Evolutionary conservation across 2,888 invertebrate species (phyloP), one percentile per base, ranked within the genome.

Genomic region (Autographa pulchrina): DNA sequence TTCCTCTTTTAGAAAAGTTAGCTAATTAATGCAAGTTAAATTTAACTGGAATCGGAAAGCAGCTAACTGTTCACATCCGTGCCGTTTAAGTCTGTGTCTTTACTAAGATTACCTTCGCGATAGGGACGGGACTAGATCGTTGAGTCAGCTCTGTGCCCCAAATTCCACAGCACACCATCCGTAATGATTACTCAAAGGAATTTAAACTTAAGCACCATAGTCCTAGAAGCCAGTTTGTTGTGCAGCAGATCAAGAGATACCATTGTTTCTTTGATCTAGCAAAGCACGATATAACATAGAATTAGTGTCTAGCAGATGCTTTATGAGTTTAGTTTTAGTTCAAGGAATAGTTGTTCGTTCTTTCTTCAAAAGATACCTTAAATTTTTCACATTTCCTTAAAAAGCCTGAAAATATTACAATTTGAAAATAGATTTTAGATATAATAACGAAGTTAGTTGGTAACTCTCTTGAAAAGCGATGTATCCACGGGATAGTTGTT

Each of bases 81-180:
- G 72, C 75, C 64, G 80, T 80, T 80, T 75, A 66, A 48, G 48
- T 48, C 48, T 48, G 48, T 48, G 48, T 72, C 75, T 77, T 68
- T 66, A 70, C 89, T 81, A 85, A 89, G 90, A 92, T 90, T 90
- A 89, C 89, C 88, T 89, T 87, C 83, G 84, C 89, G 88, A 87
- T 88, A 91, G 91, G 88, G 92, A 94, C 93, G 92, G 94, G 93
- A 93, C 92, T 93, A 92, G 92, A 92, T 90, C 90, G 93, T 93
- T 95, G 95, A 96, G 91, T 95, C 95, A 95, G 93, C 93, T 90
- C 86, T 87, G 89, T 95, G 95, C 87, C 94, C 95, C 94, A 95
- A 95, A 96, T 96, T 93, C 95, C 94, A 89, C 78, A 88, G 90
- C 85, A 92, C 91, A 92, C 92, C 95, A 95, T 95, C 94, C 89